Evolutionary conservation across 2,113 vertebrate species (phyloP), one percentile per base, ranked within the genome.

Genomic region (Nanorana parkeri): DNA sequence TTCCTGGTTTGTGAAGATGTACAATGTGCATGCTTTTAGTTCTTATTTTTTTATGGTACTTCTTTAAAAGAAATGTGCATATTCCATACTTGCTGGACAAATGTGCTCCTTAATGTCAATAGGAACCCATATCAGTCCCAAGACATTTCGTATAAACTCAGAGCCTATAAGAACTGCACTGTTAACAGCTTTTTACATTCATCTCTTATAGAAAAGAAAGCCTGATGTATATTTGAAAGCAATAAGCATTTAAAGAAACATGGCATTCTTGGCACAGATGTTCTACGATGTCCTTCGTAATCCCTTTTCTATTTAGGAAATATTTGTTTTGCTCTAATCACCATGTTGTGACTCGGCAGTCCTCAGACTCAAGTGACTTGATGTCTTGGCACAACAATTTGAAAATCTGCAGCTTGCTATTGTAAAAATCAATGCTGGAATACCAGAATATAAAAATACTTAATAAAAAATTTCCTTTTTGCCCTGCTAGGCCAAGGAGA

Each of bases 281-380:
- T 5, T 7, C 32, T 87, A 68, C 75, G 61, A 58, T 21, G 71
- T 84, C 52, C 78, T 72, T 78, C 28, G 78, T 74, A 78, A 81
- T 60, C 69, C 61, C 32, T 65, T n/a, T 15, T 16, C 3, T 52
- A 72, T 79, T 28, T 0, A 1, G 73, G 28, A 66, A 82, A 82
- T 82, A 28, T 84, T 88, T 81, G 83, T 84, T 78, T 74, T 84
- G 60, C 80, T 64, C 79, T 82, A 20, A 83, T 72, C 17, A 60
- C 58, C n/a, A 65, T 16, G 20, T 81, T 85, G 60, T 75, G 63
- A 23, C 52, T 85, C 52, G 28, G 58, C 0, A 0, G 65, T 86
- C 83, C 81, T 73, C 58, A 64, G 77, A 56, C 73, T 88, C 66
- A 84, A 77, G 65, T 75, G 84, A 82, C 80, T 81, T 81, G 80